A percentile compares a stretch with the other conserved stretches of the same genome.
These are phyloP conservation scores for Drosophila takahashii DNA, from an alignment of 1,140 invertebrate genomes.

Conservation along the genomic window DNA sequence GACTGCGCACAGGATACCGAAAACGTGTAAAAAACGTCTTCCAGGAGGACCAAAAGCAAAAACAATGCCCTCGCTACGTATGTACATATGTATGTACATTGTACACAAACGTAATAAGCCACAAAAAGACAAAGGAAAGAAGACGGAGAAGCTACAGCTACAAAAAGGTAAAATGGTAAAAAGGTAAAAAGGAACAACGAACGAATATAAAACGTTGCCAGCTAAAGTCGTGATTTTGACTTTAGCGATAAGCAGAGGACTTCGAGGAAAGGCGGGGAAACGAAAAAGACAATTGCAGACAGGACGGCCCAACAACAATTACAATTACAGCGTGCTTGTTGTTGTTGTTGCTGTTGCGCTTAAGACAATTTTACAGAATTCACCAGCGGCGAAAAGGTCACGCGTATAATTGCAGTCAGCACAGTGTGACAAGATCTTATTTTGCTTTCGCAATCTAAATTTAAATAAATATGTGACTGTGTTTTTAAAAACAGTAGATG, in stretches of 20 bases:
- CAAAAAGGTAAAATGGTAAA: constrained; percentile 11
- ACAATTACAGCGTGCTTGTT: constrained; percentile 32
- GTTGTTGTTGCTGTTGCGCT: constrained; percentile 18
- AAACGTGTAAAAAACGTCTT: constrained; percentile 23
- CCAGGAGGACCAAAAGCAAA: constrained; percentile 6
- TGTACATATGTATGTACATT: background rate
- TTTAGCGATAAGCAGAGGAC: constrained; percentile 70
- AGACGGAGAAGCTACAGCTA: background rate
- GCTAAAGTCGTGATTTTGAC: constrained; percentile 76
- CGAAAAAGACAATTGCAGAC: constrained; percentile 31
- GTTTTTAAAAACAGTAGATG: too few relatives aligned
- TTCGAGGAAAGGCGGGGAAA: constrained; percentile 9
- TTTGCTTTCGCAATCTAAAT: background rate
- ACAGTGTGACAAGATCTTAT: constrained; percentile 21
- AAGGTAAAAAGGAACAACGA: constrained; percentile 17
- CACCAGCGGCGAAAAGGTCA: constrained; percentile 46
- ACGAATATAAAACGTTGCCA: constrained; percentile 53
- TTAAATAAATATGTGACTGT: too few relatives aligned
- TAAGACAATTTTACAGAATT: constrained; percentile 47
- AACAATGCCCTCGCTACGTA: constrained; percentile 27
- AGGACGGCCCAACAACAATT: constrained; percentile 18
- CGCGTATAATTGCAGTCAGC: constrained; percentile 31
- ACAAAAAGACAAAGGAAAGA: constrained; percentile 43
- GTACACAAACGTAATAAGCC: constrained; percentile 45
- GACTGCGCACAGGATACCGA: constrained; percentile 44